phyloP scores from a whole-genome alignment of 2,888 invertebrate species.

The Pardosa pseudoannulata region DNA sequence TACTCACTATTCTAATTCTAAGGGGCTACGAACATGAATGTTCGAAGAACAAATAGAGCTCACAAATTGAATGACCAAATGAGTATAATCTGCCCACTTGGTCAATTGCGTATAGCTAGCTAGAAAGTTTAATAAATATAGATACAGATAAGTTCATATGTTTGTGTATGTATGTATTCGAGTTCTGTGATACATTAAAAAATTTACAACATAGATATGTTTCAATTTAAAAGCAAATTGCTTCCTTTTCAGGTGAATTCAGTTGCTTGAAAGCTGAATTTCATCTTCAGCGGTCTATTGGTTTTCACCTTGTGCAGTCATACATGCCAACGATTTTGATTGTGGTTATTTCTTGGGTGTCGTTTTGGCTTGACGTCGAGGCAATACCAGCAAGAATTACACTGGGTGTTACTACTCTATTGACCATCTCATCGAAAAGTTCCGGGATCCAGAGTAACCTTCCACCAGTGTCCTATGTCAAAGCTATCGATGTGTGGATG shows the following conservation, averaged over 20 bases:
- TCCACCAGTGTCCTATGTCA: conserved; percentile 74
- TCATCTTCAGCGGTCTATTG: conserved; percentile 75
- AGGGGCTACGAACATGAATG: too few species aligned
- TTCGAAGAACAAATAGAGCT: too few species aligned
- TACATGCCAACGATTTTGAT: conserved; percentile 77
- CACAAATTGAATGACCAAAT: too few species aligned
- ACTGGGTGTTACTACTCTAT: conserved; percentile 76
- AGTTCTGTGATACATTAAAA: too few species aligned
- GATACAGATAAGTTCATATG: too few species aligned
- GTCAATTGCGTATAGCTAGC: too few species aligned
- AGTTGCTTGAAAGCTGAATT: conserved; percentile 76
- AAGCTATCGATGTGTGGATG: conserved; percentile 77
- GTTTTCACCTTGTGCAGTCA: conserved; percentile 76
- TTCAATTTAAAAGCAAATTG: too few species aligned
- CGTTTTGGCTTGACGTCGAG: conserved; percentile 77
- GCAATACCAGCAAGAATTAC: conserved; percentile 77
- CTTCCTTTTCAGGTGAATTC: conserved; percentile 74
- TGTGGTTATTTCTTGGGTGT: conserved; percentile 77
- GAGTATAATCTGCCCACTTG: too few species aligned
- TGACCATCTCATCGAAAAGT: conserved; percentile 76
- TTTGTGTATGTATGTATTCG: too few species aligned
- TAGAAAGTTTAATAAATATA: too few species aligned
- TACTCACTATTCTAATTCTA: too few species aligned
- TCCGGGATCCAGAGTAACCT: conserved; percentile 74
- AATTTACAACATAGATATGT: too few species aligned